Conservation (phyloP, 2,888 invertebrate genomes). For the Pollenia amentaria region DNA sequence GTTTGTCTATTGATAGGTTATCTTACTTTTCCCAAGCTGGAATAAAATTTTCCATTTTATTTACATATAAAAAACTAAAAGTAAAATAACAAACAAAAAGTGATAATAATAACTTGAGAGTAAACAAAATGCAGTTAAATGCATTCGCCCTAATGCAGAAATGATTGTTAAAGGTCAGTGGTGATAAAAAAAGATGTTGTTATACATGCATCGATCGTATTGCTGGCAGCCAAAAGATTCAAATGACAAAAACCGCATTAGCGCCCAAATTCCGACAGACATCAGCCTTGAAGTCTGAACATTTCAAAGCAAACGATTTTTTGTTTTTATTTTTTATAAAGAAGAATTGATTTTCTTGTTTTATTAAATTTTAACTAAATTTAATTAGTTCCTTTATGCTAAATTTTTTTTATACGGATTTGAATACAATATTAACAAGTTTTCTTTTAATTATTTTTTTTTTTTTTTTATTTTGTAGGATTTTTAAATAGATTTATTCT, state of each 20-base stretch:
- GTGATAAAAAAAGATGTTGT: no score
- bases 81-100: neutral
- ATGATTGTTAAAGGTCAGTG: slow-evolving; percentile 82
- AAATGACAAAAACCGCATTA: neutral
- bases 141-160: slow-evolving; percentile 77
- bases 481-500: slow-evolving; percentile 61
- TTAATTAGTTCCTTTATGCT: slow-evolving; percentile 74
- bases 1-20: slow-evolving; percentile 64
- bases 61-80: neutral
- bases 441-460: no score
- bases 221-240: neutral
- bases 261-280: neutral
- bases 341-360: slow-evolving; percentile 65
- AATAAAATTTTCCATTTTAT: slow-evolving; percentile 8
- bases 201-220: no score
- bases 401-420: slow-evolving; percentile 59
- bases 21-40: slow-evolving; percentile 36
- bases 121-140: slow-evolving; percentile 26
- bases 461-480: slow-evolving; percentile 61
- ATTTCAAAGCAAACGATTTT: slow-evolving; percentile 38
- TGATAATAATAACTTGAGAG: neutral
- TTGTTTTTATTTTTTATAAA: slow-evolving; percentile 56
- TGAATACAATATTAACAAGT: slow-evolving; percentile 73
- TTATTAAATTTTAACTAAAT: slow-evolving; percentile 78
- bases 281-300: neutral